A percentile compares a stretch with the other conserved stretches of the same genome.
Evolutionary conservation across 1,140 invertebrate species (phyloP).

Genomic region (Hermetia illucens): DNA sequence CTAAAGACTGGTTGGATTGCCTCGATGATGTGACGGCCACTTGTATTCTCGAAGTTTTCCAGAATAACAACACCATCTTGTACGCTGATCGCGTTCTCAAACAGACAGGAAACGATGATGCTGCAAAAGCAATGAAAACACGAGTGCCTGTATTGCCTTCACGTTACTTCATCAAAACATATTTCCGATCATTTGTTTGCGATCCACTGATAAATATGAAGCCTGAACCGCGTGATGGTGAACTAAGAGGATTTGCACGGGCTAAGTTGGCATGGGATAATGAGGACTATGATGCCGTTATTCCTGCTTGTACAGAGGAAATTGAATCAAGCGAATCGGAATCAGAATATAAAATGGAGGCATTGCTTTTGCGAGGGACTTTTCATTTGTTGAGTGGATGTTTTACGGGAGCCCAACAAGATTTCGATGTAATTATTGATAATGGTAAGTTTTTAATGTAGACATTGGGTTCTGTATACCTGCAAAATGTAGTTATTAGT

Average conservation of each 20-base stretch:
- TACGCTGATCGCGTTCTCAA: conserved; percentile 80
- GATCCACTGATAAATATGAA: conserved; percentile 49
- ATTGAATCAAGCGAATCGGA: conserved; percentile 46
- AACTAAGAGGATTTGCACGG: conserved; percentile 41
- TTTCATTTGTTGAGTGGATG: conserved; percentile 65
- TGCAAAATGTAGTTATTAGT: background rate
- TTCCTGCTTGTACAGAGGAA: conserved; percentile 66
- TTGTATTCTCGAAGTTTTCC: conserved; percentile 80
- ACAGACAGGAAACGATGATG: conserved; percentile 53
- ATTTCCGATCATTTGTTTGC: conserved; percentile 70
- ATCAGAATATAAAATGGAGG: conserved; percentile 41
- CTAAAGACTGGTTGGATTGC: conserved; percentile 59
- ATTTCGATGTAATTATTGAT: conserved; percentile 50
- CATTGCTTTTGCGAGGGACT: conserved; percentile 64
- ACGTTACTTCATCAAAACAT: conserved; percentile 68
- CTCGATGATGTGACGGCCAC: conserved; percentile 86
- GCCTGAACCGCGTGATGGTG: conserved; percentile 9
- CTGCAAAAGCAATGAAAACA: conserved; percentile 50
- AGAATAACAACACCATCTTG: conserved; percentile 58
- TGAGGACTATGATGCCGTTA: conserved; percentile 62
- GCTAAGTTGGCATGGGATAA: conserved; percentile 50
- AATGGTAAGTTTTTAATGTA: conserved; percentile 23
- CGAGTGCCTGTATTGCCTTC: conserved; percentile 63
- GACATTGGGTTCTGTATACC: background rate
- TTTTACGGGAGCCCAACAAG: conserved; percentile 51